A percentile compares a stretch with the other conserved stretches of the same genome.
Conservation (phyloP, 2,113 vertebrate genomes). For the Heloderma charlesbogerti region DNA sequence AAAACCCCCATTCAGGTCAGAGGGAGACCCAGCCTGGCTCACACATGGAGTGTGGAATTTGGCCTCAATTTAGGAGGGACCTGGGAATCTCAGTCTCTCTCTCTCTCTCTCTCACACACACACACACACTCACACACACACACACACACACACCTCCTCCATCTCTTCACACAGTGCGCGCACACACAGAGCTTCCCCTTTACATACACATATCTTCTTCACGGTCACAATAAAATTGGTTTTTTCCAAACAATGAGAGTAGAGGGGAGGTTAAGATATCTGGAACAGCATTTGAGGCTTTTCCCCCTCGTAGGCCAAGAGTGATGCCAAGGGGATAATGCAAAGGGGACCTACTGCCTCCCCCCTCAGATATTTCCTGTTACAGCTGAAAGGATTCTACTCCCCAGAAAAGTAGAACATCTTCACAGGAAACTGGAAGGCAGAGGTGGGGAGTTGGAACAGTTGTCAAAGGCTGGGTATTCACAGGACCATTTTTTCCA, state of each 20-base stretch:
- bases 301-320: too few species aligned
- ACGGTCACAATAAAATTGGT: neutral
- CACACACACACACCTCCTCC: neutral
- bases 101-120: neutral
- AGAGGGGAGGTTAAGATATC: neutral
- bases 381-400: neutral
- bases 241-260: neutral
- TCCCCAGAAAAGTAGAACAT: neutral
- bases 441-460: neutral
- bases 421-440: neutral
- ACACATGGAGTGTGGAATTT: conserved; percentile 16
- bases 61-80: neutral
- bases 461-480: neutral
- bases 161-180: neutral
- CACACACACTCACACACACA: neutral
- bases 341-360: neutral
- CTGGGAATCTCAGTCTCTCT: too few species aligned
- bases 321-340: neutral
- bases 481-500: neutral
- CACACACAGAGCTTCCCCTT: neutral
- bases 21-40: conserved; percentile 2
- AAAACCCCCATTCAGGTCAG: conserved; percentile 33
- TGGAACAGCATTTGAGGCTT: neutral
- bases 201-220: neutral
- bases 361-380: neutral